These are phyloP conservation scores for Petrocephalus microphthalmus DNA, from an alignment of 2,113 vertebrate genomes.

Conservation along the genomic window DNA sequence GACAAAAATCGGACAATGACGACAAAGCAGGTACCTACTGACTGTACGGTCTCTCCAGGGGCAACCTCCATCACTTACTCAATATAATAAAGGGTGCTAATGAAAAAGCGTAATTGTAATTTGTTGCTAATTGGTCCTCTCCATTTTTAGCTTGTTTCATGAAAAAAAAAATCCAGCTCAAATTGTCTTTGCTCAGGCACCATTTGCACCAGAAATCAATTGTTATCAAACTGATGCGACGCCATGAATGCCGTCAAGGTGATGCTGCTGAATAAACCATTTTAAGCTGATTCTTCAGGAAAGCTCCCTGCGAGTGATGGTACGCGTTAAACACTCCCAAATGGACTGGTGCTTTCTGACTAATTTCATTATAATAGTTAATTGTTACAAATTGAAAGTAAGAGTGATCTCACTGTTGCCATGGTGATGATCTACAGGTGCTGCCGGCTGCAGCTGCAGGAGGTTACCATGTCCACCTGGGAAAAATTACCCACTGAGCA, in stretches of 20 bases:
- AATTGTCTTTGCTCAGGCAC: conserved; percentile 42
- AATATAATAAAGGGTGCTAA: conserved; percentile 69
- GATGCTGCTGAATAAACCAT: background rate
- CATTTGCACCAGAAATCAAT: conserved; percentile 26
- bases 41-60: conserved; percentile 47
- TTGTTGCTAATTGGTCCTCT: conserved; percentile 84
- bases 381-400: background rate
- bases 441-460: conserved; percentile 36
- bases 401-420: background rate
- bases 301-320: background rate
- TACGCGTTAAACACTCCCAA: background rate
- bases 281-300: background rate
- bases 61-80: conserved; percentile 52
- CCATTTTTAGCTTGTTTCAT: conserved; percentile 51
- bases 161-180: conserved; percentile 45
- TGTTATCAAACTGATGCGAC: background rate
- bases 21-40: conserved; percentile 51
- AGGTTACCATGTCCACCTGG: conserved; percentile 82
- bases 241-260: background rate
- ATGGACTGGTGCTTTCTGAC: background rate
- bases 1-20: conserved; percentile 29
- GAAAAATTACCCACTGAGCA: conserved; percentile 98
- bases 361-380: background rate
- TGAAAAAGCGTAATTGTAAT: conserved; percentile 75
- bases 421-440: background rate